Base-by-base conservation (phyloP, 2,888 invertebrate species). In the Leucophora obtusa region DNA sequence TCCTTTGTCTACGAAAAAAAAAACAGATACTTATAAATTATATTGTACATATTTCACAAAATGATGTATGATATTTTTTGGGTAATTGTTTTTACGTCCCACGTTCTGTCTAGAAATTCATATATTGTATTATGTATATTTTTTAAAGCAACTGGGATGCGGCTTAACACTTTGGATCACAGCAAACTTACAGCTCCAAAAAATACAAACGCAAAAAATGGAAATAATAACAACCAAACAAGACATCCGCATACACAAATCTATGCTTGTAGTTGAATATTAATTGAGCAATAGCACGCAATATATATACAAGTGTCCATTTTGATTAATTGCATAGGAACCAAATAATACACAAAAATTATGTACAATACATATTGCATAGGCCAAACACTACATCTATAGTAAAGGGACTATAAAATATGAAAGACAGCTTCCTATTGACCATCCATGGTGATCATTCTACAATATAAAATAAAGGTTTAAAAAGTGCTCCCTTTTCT, bases 281-380 rank as follows among this genome's bases (percentile, higher is more conserved):
- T 82, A 83, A 84, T 83, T 83, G 82, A 76, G 75, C 73, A 77
- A 53, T 81, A 73, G 81, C 84, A 84, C 83, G 84, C 84, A 83
- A 83, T 82, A 82, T 60, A 82, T 60, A 60, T 60, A 59, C 74
- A 75, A 82, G 78, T 82, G 83, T 83, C 81, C 78, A 71, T 75
- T 78, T 82, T 84, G 84, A 83, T 83, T 83, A 83, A 84, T 84
- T 83, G 83, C 79, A 59, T 71, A 65, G 62, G 72, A 82, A 82
- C 79, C 66, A 83, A 82, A 77, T 80, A 69, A 68, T 82, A 80
- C 72, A 47, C 66, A 65, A 68, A 63, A 72, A 80, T 73, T 74
- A 68, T 79, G 28, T 50, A 14, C 11, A 28, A 14, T 14, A 24
- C 8, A 54, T 21, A 54, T 56, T 5, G 56, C 10, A 14, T 53